Evolutionary conservation across 2,797 vertebrate genomes (phyloP).

Genomic region (Darevskia mixta): DNA sequence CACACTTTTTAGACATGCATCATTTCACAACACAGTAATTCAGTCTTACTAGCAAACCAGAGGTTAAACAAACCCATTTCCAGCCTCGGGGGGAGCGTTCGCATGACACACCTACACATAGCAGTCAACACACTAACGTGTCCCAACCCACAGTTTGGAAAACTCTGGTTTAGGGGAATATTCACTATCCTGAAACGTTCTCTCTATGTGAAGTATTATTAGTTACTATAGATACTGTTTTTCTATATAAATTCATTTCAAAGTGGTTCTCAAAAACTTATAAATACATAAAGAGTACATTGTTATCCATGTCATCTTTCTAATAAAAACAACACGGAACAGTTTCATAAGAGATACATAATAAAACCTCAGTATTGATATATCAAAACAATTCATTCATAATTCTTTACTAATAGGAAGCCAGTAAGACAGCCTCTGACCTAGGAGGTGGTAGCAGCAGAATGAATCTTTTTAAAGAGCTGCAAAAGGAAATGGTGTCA

Average conservation of each 20-base stretch:
- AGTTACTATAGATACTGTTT: neutral
- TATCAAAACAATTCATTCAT: neutral
- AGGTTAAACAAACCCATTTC: no score
- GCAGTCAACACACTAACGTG: no score
- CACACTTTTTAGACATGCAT: neutral
- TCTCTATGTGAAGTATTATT: slow-evolving; percentile 22
- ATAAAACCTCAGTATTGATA: neutral
- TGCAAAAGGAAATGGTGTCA: neutral
- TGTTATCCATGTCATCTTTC: neutral
- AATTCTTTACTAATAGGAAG: neutral
- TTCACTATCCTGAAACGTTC: neutral
- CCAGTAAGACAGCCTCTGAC: neutral
- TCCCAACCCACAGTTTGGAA: no score
- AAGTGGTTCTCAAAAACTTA: no score
- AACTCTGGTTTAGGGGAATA: neutral
- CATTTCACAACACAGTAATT: no score
- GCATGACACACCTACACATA: no score
- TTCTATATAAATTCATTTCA: neutral
- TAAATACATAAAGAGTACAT: neutral
- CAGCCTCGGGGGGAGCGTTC: no score
- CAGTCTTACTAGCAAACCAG: no score
- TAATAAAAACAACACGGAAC: neutral
- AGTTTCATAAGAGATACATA: neutral
- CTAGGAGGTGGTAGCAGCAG: neutral
- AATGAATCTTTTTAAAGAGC: neutral